Percentiles rank a stretch among this genome's conserved stretches.
Conservation (phyloP, 2,888 invertebrate species). For the Proisotoma minuta region DNA sequence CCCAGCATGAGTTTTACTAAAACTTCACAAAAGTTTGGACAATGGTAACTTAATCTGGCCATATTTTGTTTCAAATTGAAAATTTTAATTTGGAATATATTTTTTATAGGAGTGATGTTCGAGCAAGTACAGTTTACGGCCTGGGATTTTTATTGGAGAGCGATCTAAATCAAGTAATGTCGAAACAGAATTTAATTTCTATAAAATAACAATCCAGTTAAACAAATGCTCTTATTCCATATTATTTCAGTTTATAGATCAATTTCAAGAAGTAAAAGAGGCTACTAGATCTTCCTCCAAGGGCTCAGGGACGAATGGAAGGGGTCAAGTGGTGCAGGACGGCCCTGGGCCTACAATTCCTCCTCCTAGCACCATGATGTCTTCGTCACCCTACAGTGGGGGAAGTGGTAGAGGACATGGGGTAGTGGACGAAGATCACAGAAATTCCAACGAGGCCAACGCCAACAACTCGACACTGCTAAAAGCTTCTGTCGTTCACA, state of each 20-base stretch:
- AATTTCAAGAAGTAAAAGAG: conserved; percentile 96
- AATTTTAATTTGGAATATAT: no score
- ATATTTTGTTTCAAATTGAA: no score
- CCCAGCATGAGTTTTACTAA: conserved; percentile 98
- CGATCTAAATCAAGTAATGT: conserved; percentile 78
- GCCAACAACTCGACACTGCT: conserved; percentile 44
- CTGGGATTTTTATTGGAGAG: conserved; percentile 91
- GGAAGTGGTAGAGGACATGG: conserved; percentile 14
- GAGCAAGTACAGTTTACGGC: conserved; percentile 95
- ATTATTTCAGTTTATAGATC: conserved; percentile 79
- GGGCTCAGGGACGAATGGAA: conserved; percentile 59
- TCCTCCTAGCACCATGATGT: conserved; percentile 32
- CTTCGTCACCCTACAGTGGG: conserved; percentile 33
- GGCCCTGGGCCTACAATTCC: conserved; percentile 33
- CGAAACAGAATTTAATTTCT: neutral
- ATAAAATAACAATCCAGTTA: neutral
- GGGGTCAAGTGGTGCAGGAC: conserved; percentile 50
- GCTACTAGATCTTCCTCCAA: conserved; percentile 62
- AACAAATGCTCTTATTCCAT: neutral
- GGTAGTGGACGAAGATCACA: conserved; percentile 33
- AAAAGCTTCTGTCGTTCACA: conserved; percentile 49
- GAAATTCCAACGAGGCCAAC: conserved; percentile 45
- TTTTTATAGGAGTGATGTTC: no score
- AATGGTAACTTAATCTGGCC: no score
- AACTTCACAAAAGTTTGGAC: conserved; percentile 98